Percentiles rank a stretch among this genome's conserved stretches.
phyloP scores from a whole-genome alignment of 2,797 vertebrate genomes.

The Erethizon dorsatum region DNA sequence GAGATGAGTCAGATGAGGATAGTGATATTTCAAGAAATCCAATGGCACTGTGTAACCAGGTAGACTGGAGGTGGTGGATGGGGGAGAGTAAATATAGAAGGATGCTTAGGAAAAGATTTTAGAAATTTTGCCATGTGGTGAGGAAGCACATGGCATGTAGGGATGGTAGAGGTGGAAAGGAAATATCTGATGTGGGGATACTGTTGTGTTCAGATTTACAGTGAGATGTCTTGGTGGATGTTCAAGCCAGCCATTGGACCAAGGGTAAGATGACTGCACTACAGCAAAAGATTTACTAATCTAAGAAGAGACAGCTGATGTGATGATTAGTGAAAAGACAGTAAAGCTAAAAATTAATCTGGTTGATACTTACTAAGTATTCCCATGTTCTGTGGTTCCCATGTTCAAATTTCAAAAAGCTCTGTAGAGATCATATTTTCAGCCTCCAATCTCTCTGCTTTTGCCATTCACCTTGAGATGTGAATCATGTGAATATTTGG shows the following conservation, averaged over 20 bases:
- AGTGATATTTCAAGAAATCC: neutral
- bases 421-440: neutral
- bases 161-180: neutral
- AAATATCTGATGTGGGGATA: neutral
- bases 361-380: neutral
- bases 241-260: neutral
- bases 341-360: neutral
- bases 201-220: neutral
- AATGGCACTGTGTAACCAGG: neutral
- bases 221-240: neutral
- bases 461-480: neutral
- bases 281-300: neutral
- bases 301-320: neutral
- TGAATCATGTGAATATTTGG: neutral
- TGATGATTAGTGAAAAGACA: neutral
- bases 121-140: neutral
- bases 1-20: neutral
- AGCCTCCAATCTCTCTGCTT: neutral
- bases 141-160: neutral
- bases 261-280: neutral
- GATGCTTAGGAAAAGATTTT: neutral
- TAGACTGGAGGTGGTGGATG: neutral
- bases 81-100: neutral
- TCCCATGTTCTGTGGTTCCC: neutral
- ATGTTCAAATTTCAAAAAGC: neutral